phyloP scores from a whole-genome alignment of 1,140 invertebrate species.

The Bombus confusus region DNA sequence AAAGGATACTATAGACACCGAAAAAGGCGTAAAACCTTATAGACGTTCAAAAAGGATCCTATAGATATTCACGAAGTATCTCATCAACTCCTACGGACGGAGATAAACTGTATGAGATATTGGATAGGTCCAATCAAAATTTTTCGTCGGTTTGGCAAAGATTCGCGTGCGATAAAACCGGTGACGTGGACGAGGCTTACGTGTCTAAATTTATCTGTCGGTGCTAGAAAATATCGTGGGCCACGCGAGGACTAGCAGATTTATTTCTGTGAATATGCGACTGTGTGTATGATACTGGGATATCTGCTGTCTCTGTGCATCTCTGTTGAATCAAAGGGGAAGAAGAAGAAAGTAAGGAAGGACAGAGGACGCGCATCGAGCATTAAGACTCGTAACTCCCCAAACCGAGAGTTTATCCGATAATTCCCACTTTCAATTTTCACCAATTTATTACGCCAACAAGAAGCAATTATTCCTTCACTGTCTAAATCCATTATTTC shows the following conservation, averaged over 20 bases:
- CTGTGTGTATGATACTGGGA: slow-evolving; percentile 32
- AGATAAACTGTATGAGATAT: background rate
- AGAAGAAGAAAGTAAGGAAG: background rate
- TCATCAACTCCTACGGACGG: background rate
- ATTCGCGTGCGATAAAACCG: slow-evolving; percentile 25
- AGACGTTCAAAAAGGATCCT: too few species aligned
- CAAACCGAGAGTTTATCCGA: slow-evolving; percentile 11
- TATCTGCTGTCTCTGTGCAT: background rate
- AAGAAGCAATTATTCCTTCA: too few species aligned
- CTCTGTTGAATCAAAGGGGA: slow-evolving; percentile 12
- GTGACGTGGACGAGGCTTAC: slow-evolving; percentile 44
- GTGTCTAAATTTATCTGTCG: slow-evolving; percentile 61
- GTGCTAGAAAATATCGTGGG: slow-evolving; percentile 50
- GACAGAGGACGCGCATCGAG: background rate
- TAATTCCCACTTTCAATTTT: background rate
- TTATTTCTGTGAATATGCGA: slow-evolving; percentile 52
- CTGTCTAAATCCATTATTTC: background rate
- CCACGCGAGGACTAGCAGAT: slow-evolving; percentile 48
- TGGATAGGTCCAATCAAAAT: background rate
- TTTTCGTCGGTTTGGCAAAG: slow-evolving; percentile 41
- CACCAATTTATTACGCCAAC: background rate
- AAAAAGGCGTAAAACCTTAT: background rate
- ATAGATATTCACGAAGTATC: background rate
- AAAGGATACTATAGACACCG: too few species aligned
- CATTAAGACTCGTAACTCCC: slow-evolving; percentile 4